Evolutionary conservation across 2,797 vertebrate genomes (phyloP).

Genomic region (Ambastaia sidthimunki): DNA sequence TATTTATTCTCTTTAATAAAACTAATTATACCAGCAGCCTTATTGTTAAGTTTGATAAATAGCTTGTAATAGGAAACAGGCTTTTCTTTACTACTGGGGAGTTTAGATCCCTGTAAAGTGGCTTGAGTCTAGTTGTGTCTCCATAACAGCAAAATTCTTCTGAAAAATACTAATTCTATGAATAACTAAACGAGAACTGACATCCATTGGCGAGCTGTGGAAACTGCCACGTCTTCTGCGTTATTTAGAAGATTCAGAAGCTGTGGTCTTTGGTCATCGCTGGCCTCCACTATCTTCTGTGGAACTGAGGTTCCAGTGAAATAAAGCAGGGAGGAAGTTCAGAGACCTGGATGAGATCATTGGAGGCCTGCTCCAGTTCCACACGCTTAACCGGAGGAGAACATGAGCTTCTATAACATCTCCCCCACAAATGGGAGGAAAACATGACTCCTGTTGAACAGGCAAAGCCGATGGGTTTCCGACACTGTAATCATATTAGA

Average conservation of each 20-base stretch:
- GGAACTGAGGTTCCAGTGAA: conserved; percentile 44
- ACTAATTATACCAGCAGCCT: conserved; percentile 19
- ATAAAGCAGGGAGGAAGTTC: conserved; percentile 42
- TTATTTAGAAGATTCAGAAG: conserved; percentile 2
- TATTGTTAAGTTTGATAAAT: conserved; percentile 11
- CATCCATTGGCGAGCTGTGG: not conserved
- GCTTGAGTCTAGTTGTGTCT: no score
- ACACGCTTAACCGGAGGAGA: conserved; percentile 61
- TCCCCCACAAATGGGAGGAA: conserved; percentile 65
- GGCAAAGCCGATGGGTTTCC: conserved; percentile 63
- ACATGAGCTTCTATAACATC: conserved; percentile 62
- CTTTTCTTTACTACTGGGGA: conserved; percentile 35
- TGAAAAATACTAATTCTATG: conserved; percentile 18
- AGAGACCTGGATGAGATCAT: conserved; percentile 69
- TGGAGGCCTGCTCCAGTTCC: conserved; percentile 55
- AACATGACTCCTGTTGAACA: conserved; percentile 60
- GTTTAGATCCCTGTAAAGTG: not conserved
- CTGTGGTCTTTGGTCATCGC: conserved; percentile 28
- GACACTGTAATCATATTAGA: conserved; percentile 62
- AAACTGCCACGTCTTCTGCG: not conserved
- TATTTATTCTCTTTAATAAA: no score
- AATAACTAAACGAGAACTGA: conserved; percentile 20
- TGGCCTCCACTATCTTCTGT: conserved; percentile 7
- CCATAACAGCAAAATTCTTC: not conserved
- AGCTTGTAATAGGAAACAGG: conserved; percentile 28